Evolutionary conservation across 2,888 invertebrate genomes (phyloP).

Genomic region (Didymodactylos carnosus): DNA sequence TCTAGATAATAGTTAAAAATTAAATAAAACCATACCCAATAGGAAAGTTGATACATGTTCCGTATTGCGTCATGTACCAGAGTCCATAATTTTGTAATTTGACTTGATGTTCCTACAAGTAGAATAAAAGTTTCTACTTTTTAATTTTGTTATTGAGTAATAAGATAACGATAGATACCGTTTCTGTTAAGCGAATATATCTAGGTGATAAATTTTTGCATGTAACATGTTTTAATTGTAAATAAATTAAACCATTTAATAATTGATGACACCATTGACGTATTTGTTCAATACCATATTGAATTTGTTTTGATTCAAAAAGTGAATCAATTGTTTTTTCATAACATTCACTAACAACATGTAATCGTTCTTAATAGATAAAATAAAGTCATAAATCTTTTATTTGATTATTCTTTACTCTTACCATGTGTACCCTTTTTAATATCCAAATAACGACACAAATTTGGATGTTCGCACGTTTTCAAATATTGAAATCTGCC

Average conservation of each 20-base stretch:
- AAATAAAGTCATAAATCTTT: not conserved
- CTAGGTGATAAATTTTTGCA: conserved; percentile 61
- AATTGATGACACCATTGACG: conserved; percentile 52
- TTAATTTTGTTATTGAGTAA: not conserved
- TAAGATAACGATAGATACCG: conserved; percentile 37
- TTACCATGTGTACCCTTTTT: conserved; percentile 77
- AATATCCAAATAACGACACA: conserved; percentile 74
- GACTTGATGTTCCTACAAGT: conserved; percentile 37
- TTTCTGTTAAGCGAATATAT: conserved; percentile 55
- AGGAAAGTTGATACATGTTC: conserved; percentile 70
- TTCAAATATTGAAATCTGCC: conserved; percentile 66
- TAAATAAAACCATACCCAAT: conserved; percentile 31
- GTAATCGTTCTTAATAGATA: not conserved
- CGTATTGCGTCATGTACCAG: conserved; percentile 67
- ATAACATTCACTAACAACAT: conserved; percentile 8
- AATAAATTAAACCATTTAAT: conserved; percentile 48
- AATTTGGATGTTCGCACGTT: conserved; percentile 53
- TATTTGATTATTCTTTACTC: conserved; percentile 4
- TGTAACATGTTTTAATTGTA: conserved; percentile 52
- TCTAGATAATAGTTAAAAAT: not conserved
- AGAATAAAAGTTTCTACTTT: not conserved
- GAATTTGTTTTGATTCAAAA: conserved; percentile 34
- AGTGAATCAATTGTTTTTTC: conserved; percentile 9
- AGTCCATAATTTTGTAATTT: conserved; percentile 82
- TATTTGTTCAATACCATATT: conserved; percentile 35